phyloP scores from a whole-genome alignment of 2,797 vertebrate genomes.

The Fundulus diaphanus region DNA sequence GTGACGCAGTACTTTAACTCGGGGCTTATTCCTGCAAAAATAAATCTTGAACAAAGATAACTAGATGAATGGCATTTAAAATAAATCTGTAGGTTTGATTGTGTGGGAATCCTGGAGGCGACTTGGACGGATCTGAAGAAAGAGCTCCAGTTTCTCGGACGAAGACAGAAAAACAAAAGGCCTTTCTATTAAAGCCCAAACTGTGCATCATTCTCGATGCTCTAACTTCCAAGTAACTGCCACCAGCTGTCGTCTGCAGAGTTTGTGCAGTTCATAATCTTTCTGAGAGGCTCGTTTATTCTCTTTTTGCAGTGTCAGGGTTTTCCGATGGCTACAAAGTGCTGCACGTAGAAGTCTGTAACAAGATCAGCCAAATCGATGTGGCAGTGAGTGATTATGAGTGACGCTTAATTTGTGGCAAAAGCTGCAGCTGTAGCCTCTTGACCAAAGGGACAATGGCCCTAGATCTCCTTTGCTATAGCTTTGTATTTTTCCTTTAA shows the following conservation, averaged over 20 bases:
- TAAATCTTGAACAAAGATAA: background rate
- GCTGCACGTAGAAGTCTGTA: background rate
- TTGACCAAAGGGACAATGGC: background rate
- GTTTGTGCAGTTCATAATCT: background rate
- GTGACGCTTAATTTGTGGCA: constrained; percentile 11
- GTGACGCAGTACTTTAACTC: background rate
- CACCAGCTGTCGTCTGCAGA: background rate
- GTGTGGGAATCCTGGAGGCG: background rate
- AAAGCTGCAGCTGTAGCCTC: background rate
- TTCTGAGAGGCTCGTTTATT: constrained; percentile 7
- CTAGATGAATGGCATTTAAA: background rate
- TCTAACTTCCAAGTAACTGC: background rate
- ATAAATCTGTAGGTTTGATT: background rate
- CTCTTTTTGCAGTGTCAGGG: constrained; percentile 3
- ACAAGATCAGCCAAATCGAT: constrained; percentile 1
- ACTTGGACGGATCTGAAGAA: background rate
- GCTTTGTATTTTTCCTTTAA: background rate
- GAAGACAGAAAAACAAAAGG: background rate
- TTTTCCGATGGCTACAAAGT: constrained; percentile 9
- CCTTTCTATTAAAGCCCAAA: background rate
- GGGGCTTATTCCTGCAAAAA: background rate
- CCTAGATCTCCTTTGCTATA: background rate
- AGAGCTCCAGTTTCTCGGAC: background rate
- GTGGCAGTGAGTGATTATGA: constrained; percentile 14
- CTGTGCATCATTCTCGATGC: background rate